A percentile compares a stretch with the other conserved stretches of the same genome.
These are phyloP conservation scores for Falco cherrug DNA, from an alignment of 2,797 vertebrate species.

Conservation along the genomic window DNA sequence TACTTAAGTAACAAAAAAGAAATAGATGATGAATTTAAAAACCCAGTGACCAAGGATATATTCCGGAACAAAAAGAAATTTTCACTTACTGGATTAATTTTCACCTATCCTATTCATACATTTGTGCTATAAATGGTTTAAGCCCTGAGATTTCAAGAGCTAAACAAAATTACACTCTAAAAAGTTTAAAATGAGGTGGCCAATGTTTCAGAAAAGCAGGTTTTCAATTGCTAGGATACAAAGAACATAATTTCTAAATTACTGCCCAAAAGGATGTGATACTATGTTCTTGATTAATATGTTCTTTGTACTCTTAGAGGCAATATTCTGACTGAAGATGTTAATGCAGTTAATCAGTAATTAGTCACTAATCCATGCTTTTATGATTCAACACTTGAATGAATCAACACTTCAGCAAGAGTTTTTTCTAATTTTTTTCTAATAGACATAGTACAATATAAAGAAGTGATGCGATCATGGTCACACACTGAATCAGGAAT, in stretches of 20 bases:
- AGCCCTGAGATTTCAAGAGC: neutral
- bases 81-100: neutral
- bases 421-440: conserved; percentile 3
- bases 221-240: neutral
- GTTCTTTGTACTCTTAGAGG: conserved; percentile 6
- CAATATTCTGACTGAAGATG: conserved; percentile 7
- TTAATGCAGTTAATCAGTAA: conserved; percentile 31
- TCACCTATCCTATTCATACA: neutral
- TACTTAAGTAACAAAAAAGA: neutral
- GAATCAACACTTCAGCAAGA: conserved; percentile 29
- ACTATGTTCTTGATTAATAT: neutral
- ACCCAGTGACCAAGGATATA: neutral
- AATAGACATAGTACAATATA: neutral
- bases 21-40: neutral
- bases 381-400: conserved; percentile 31
- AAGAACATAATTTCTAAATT: conserved; percentile 9
- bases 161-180: neutral
- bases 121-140: neutral
- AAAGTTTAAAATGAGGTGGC: neutral
- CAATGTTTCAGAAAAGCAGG: neutral
- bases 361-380: conserved; percentile 30
- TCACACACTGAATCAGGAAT: neutral
- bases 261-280: neutral
- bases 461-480: neutral
- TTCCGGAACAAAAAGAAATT: neutral